A percentile compares a stretch with the other conserved stretches of the same genome.
Evolutionary conservation across 2,888 invertebrate genomes (phyloP).

Genomic region (Stratiomys singularior): DNA sequence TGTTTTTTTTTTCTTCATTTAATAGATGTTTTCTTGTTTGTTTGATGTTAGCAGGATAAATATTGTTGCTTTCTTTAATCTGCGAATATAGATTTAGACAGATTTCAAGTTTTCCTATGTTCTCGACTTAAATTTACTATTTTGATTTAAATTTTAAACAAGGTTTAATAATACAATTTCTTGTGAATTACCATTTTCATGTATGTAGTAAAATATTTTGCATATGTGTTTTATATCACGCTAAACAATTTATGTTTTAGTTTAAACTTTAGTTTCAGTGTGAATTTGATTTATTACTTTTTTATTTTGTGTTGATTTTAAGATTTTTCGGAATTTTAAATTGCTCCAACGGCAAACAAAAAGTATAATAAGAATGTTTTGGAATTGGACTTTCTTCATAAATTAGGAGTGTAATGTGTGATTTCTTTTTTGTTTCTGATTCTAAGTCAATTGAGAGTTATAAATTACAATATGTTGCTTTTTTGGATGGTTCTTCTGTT

Average conservation of each 20-base stretch:
- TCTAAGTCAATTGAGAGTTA: neutral
- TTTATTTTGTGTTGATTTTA: neutral
- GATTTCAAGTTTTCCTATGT: slow-evolving; percentile 46
- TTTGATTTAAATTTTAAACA: slow-evolving; percentile 48
- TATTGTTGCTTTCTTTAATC: slow-evolving; percentile 44
- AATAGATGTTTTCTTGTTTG: slow-evolving; percentile 42
- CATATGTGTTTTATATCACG: slow-evolving; percentile 44
- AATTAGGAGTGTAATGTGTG: neutral
- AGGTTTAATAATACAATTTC: slow-evolving; percentile 40
- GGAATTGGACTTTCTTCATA: slow-evolving; percentile 5
- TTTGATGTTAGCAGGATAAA: slow-evolving; percentile 51
- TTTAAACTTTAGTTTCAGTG: neutral
- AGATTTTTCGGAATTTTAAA: neutral
- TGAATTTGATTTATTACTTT: neutral
- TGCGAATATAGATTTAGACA: slow-evolving; percentile 48
- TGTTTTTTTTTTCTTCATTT: slow-evolving; percentile 16
- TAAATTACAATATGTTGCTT: slow-evolving; percentile 13
- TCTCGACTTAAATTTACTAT: slow-evolving; percentile 32
- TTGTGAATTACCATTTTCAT: slow-evolving; percentile 10
- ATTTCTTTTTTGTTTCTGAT: neutral
- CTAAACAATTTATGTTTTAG: neutral
- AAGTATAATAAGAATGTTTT: neutral
- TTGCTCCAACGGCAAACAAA: neutral
- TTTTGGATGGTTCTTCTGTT: neutral
- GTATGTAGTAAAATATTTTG: neutral